Conservation (phyloP, 2,888 invertebrate genomes). For the Amphiduros pacificus region DNA sequence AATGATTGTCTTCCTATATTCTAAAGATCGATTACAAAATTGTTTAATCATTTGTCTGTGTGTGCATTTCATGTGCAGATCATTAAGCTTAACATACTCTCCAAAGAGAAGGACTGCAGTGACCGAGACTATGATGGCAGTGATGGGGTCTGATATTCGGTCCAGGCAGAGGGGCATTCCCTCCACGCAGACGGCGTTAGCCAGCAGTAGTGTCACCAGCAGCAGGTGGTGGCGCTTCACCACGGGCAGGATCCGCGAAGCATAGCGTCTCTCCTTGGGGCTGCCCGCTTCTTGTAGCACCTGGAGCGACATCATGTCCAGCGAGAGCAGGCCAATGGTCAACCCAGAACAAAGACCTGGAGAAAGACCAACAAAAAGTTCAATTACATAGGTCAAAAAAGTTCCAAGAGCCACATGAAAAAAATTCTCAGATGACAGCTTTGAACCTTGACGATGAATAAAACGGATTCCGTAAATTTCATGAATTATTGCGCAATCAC, state of each 20-base stretch:
- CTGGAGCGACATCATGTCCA: slow-evolving; percentile 51
- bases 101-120: slow-evolving; percentile 58
- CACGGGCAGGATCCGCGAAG: slow-evolving; percentile 50
- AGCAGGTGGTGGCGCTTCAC: slow-evolving; percentile 54
- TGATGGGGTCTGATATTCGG: slow-evolving; percentile 51
- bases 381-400: too few species aligned
- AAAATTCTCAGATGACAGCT: too few species aligned
- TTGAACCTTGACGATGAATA: too few species aligned
- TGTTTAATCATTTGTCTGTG: neutral
- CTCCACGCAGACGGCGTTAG: slow-evolving; percentile 56
- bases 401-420: too few species aligned
- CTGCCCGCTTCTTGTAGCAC: slow-evolving; percentile 53
- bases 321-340: slow-evolving; percentile 55
- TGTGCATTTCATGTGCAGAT: neutral
- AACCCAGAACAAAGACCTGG: slow-evolving; percentile 58
- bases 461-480: too few species aligned
- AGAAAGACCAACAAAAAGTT: too few species aligned
- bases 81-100: slow-evolving; percentile 47
- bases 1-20: too few species aligned
- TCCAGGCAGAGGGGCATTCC: slow-evolving; percentile 59
- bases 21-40: too few species aligned
- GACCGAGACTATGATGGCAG: slow-evolving; percentile 53
- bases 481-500: too few species aligned
- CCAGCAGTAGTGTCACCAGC: slow-evolving; percentile 55
- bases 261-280: slow-evolving; percentile 47